Evolutionary conservation across 1,140 invertebrate species (phyloP).

Genomic region (Euschistus heros): DNA sequence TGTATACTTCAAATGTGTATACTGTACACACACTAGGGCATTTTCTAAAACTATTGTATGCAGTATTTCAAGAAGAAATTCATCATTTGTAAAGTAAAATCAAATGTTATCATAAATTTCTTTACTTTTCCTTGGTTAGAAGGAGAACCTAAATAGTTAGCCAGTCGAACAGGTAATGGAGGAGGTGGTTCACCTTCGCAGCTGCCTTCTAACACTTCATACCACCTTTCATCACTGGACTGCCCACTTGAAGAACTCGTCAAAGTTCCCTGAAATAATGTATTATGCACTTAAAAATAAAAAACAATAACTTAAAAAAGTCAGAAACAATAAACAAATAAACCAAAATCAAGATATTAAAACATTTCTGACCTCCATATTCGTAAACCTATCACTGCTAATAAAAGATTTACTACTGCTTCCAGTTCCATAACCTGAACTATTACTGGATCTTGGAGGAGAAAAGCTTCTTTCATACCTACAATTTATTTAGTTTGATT

Average conservation of each 20-base stretch:
- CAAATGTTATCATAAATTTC: too few species aligned
- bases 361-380: constrained; percentile 20
- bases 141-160: constrained; percentile 30
- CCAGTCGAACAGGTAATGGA: constrained; percentile 38
- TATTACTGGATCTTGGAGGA: constrained; percentile 69
- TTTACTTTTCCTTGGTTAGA: constrained; percentile 19
- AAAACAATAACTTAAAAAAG: neutral
- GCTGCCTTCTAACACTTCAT: constrained; percentile 40
- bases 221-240: constrained; percentile 57
- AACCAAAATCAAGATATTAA: neutral
- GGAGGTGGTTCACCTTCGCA: constrained; percentile 36
- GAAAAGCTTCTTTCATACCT: constrained; percentile 62
- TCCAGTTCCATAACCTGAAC: constrained; percentile 74
- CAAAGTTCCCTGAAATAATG: constrained; percentile 39
- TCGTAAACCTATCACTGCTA: constrained; percentile 34
- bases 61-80: too few species aligned
- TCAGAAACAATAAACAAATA: constrained; percentile 6
- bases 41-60: too few species aligned
- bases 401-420: constrained; percentile 58
- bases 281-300: neutral
- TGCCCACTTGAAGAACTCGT: constrained; percentile 54
- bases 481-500: neutral
- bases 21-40: too few species aligned
- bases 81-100: too few species aligned
- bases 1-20: too few species aligned